These are phyloP conservation scores for Agapostemon virescens DNA, from an alignment of 2,888 invertebrate species.

Conservation along the genomic window DNA sequence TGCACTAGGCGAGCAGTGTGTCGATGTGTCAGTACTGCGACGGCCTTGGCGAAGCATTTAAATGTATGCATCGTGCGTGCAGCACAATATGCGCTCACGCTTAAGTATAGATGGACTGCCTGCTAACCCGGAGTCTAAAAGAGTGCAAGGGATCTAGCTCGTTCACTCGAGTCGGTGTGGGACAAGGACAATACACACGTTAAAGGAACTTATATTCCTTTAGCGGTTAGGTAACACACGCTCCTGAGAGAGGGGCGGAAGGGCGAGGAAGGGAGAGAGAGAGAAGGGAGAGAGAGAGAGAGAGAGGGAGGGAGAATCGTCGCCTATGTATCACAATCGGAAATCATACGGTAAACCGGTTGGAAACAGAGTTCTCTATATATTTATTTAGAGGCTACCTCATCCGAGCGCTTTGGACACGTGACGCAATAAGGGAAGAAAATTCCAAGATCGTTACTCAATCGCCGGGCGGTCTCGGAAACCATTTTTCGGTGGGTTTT, in stretches of 20 bases:
- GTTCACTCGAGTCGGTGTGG: conserved; percentile 62
- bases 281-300: too few relatives aligned
- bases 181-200: conserved; percentile 67
- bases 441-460: conserved; percentile 57
- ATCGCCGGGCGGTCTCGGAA: conserved; percentile 24
- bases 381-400: conserved; percentile 47
- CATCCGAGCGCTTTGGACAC: conserved; percentile 37
- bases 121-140: conserved; percentile 67
- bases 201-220: conserved; percentile 64
- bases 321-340: conserved; percentile 45
- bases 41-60: conserved; percentile 70
- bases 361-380: conserved; percentile 35
- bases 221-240: conserved; percentile 54
- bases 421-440: conserved; percentile 59
- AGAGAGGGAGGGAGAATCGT: background rate
- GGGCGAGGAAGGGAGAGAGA: too few relatives aligned
- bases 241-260: conserved; percentile 33
- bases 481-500: background rate
- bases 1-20: conserved; percentile 34
- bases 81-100: conserved; percentile 65
- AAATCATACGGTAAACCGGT: conserved; percentile 61
- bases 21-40: conserved; percentile 45
- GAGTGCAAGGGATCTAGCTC: conserved; percentile 64
- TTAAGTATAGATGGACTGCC: conserved; percentile 66
- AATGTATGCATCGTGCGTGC: conserved; percentile 64